Base-by-base conservation (phyloP, 2,797 vertebrate species). In the Tenualosa thibaudeaui region DNA sequence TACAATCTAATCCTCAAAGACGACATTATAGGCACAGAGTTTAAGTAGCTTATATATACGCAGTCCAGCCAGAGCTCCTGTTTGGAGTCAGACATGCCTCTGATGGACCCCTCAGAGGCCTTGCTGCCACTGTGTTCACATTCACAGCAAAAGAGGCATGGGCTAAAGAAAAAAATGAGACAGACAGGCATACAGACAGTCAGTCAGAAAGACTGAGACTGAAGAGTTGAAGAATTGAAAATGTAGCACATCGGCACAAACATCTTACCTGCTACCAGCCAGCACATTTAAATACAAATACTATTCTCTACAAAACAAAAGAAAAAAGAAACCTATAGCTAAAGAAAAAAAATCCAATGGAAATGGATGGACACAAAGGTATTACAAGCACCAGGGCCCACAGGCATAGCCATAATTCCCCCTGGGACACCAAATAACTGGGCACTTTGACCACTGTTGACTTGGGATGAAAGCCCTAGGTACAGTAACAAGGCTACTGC, bases 31-130 rank as follows among this genome's bases (percentile, higher is more conserved):
- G 93, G 92, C 84, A 82, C 91, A 15, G 91, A 93, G 91, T 94
- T 94, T 95, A 95, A 95, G 95, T 94, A 94, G 93, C 94, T 94
- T 95, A 94, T 95, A 94, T 92, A 93, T 94, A 94, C 84, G 68
- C 40, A 82, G 88, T 89, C 89, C 90, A 85, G 50, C 90, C 90
- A 91, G 91, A 90, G 92, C 91, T 90, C 91, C 90, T 88, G 90
- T 90, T 89, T 90, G 89, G 89, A 94, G 92, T 93, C 87, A 15
- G 84, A 91, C 85, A 87, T 89, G 90, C 89, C 92, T 91, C 86
- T 93, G 22, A 82, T 92, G 90, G 90, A 91, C 87, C 89, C 84
- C 81, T 91, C 58, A 1, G 62, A 90, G 89, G 89, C 84, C 78
- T 88, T 86, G 88, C 9, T 19, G 84, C 82, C 78, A 81, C 84